These are phyloP conservation scores for Lumbricus terrestris DNA, from an alignment of 2,888 invertebrate species.

Conservation along the genomic window DNA sequence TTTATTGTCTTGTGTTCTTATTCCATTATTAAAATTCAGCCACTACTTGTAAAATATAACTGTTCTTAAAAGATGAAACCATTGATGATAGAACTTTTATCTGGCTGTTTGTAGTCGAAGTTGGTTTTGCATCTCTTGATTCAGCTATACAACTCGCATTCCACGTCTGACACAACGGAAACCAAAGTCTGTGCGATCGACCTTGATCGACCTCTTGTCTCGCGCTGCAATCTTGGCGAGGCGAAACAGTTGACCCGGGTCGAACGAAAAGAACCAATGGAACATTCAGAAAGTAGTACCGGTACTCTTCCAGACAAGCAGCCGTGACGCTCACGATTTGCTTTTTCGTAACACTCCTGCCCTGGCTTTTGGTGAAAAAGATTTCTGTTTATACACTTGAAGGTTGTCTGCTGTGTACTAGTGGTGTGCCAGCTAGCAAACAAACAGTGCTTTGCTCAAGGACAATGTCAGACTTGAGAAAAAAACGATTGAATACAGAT, in stretches of 20 bases:
- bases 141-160: neutral
- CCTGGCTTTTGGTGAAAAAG: neutral
- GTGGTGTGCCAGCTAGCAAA: neutral
- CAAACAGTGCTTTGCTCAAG: neutral
- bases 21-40: neutral
- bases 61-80: neutral
- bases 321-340: neutral
- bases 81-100: neutral
- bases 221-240: neutral
- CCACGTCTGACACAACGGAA: neutral
- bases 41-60: neutral
- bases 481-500: too few relatives aligned
- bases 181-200: neutral
- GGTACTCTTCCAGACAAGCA: neutral
- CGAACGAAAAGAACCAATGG: constrained; percentile 11
- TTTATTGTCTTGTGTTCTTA: neutral
- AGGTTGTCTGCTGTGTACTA: neutral
- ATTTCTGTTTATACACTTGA: neutral
- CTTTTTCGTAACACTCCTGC: too few relatives aligned
- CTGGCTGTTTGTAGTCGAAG: neutral
- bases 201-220: neutral
- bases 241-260: neutral
- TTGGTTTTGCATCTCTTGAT: neutral
- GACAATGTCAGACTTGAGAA: neutral
- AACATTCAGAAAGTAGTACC: constrained; percentile 9